Evolutionary conservation across 1,140 invertebrate genomes (phyloP).

Genomic region (Telenomus remus): DNA sequence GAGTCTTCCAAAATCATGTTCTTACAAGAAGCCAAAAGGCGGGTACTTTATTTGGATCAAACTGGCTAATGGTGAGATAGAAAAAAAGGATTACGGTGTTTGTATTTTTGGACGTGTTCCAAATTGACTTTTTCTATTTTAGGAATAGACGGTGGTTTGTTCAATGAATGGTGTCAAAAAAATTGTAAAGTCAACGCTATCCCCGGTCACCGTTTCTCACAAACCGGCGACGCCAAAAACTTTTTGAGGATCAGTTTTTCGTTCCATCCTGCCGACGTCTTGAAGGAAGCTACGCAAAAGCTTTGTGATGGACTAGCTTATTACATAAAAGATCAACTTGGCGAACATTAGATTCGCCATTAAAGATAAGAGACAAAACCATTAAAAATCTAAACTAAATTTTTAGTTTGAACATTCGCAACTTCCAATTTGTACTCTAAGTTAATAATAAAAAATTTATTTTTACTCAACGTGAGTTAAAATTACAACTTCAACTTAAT

Average conservation of each 20-base stretch:
- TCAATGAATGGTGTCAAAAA: conserved; percentile 69
- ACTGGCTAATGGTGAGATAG: conserved; percentile 65
- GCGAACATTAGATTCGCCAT: conserved; percentile 8
- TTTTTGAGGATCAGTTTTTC: conserved; percentile 73
- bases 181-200: conserved; percentile 73
- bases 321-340: conserved; percentile 39
- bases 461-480: background rate
- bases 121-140: conserved; percentile 11
- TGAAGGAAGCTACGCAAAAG: conserved; percentile 57
- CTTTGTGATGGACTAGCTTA: conserved; percentile 60
- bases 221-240: conserved; percentile 65
- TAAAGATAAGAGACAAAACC: too few relatives aligned
- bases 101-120: background rate
- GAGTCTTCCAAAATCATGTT: conserved; percentile 72
- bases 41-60: conserved; percentile 80
- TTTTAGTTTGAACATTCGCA: too few relatives aligned
- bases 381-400: too few relatives aligned
- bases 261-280: conserved; percentile 68
- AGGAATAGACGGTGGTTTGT: conserved; percentile 65
- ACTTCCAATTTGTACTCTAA: too few relatives aligned
- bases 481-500: background rate
- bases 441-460: background rate
- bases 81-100: background rate
- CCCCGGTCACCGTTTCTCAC: conserved; percentile 73
- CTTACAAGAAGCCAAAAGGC: conserved; percentile 72